These are phyloP conservation scores for Latrodectus geometricus DNA, from an alignment of 1,140 invertebrate species.

Conservation along the genomic window DNA sequence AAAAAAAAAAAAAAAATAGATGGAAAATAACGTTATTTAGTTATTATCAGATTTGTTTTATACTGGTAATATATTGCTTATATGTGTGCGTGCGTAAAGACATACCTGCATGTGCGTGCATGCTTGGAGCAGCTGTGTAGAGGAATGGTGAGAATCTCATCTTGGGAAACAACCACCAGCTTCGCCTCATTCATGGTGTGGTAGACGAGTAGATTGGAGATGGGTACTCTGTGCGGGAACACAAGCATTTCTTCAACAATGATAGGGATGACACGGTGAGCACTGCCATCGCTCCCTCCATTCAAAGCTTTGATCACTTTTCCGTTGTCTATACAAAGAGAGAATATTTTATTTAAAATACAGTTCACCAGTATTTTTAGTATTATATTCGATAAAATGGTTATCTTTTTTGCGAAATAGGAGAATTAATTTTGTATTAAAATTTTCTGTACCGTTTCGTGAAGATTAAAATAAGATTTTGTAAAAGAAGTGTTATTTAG, in stretches of 20 bases:
- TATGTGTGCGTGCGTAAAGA: background rate
- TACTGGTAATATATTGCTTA: too few relatives aligned
- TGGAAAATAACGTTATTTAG: too few relatives aligned
- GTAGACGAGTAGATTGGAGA: conserved; percentile 81
- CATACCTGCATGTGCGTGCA: conserved; percentile 78
- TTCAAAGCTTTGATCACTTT: conserved; percentile 91
- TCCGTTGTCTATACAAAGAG: conserved; percentile 81
- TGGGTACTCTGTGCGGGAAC: conserved; percentile 77
- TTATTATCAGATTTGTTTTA: too few relatives aligned
- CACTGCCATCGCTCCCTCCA: conserved; percentile 74
- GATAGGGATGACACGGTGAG: conserved; percentile 82
- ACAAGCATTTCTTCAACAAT: conserved; percentile 88
- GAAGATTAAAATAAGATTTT: too few relatives aligned
- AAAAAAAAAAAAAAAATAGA: too few relatives aligned
- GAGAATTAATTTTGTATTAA: too few relatives aligned
- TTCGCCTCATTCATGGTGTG: conserved; percentile 76
- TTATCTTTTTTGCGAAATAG: too few relatives aligned
- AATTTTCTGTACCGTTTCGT: too few relatives aligned
- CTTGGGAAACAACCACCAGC: conserved; percentile 90
- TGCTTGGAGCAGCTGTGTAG: conserved; percentile 83
- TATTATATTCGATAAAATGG: too few relatives aligned
- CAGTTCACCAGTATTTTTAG: too few relatives aligned
- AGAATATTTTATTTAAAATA: too few relatives aligned
- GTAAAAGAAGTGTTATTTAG: too few relatives aligned
- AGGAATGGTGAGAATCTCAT: conserved; percentile 86